Evolutionary conservation across 2,113 vertebrate species (phyloP).

Genomic region (Chaetops frenatus): DNA sequence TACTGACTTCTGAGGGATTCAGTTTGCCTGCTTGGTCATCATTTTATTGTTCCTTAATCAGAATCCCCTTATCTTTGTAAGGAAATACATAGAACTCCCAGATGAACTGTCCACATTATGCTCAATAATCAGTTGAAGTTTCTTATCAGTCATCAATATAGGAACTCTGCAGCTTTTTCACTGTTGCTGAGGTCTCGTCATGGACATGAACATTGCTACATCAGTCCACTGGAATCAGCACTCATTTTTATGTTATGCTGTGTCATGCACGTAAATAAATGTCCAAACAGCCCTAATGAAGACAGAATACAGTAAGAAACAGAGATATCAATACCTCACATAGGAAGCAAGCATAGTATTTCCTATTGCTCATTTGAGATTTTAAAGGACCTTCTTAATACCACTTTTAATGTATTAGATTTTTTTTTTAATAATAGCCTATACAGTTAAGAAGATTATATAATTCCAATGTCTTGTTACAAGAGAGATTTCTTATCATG

Average conservation of each 20-base stretch:
- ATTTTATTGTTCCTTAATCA: neutral
- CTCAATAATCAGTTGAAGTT: neutral
- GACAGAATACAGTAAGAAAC: neutral
- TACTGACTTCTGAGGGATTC: neutral
- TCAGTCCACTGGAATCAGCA: neutral
- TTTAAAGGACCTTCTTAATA: neutral
- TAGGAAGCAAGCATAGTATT: neutral
- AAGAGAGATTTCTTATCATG: neutral
- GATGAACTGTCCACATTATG: neutral
- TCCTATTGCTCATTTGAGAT: neutral
- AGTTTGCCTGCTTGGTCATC: neutral
- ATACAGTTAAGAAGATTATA: conserved; percentile 43
- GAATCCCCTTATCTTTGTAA: neutral
- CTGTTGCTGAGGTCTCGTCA: neutral
- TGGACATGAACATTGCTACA: neutral
- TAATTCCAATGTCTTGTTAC: conserved; percentile 17
- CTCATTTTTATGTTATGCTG: neutral
- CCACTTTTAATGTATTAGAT: conserved; percentile 16
- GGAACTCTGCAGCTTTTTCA: neutral
- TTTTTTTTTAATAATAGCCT: conserved; percentile 19
- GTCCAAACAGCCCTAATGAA: neutral
- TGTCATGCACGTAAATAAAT: neutral
- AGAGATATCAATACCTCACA: neutral
- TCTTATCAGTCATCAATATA: neutral
- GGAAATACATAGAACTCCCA: neutral